Evolutionary conservation across 1,140 invertebrate species (phyloP).

Genomic region (Pseudomyrmex gracilis): DNA sequence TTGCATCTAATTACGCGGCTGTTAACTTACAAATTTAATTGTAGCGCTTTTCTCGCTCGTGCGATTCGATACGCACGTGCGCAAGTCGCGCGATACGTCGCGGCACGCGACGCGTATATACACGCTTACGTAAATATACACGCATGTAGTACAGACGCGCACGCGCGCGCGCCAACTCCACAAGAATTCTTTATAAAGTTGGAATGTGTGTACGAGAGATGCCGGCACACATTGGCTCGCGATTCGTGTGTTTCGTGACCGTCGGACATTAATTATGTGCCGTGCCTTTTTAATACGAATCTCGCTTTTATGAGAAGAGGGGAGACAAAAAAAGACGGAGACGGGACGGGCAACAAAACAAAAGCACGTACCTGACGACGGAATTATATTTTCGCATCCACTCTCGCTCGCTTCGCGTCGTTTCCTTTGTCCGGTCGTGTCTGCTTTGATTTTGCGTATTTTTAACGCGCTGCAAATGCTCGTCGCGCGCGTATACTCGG

Average conservation of each 20-base stretch:
- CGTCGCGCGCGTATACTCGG: background rate
- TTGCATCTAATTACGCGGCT: slow-evolving; percentile 6
- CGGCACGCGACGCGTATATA: slow-evolving; percentile 64
- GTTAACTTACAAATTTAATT: slow-evolving; percentile 52
- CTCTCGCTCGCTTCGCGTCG: slow-evolving; percentile 12
- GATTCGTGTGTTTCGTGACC: slow-evolving; percentile 64
- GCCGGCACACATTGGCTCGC: slow-evolving; percentile 22
- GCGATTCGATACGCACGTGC: slow-evolving; percentile 48
- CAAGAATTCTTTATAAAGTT: slow-evolving; percentile 51
- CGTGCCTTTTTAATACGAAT: slow-evolving; percentile 71
- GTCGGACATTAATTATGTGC: slow-evolving; percentile 68
- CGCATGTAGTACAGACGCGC: background rate
- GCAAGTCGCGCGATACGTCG: slow-evolving; percentile 26
- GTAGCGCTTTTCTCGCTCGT: slow-evolving; percentile 33
- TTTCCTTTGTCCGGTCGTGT: slow-evolving; percentile 6
- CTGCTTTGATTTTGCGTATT: slow-evolving; percentile 12
- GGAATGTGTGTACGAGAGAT: slow-evolving; percentile 29
- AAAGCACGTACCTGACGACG: slow-evolving; percentile 60
- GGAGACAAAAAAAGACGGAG: background rate
- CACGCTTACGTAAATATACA: background rate
- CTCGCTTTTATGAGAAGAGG: slow-evolving; percentile 57
- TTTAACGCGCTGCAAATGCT: slow-evolving; percentile 6
- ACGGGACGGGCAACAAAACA: slow-evolving; percentile 50
- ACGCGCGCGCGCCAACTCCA: slow-evolving; percentile 1
- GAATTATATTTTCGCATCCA: slow-evolving; percentile 66